Conservation (phyloP, 2,797 vertebrate genomes). For the Gallirallus australis region DNA sequence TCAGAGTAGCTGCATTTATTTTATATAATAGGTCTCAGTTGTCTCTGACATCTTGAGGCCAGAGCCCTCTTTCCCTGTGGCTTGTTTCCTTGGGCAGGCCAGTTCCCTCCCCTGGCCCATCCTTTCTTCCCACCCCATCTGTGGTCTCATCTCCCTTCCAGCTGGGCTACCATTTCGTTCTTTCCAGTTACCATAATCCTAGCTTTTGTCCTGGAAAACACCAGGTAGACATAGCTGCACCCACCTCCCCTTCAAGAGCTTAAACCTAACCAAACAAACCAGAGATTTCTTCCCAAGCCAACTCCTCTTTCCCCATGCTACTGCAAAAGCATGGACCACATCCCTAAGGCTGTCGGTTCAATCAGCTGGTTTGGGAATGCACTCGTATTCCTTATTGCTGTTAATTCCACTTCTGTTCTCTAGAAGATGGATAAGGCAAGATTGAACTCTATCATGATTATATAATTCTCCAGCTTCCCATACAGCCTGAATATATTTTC, state of each 20-base stretch:
- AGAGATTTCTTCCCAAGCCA: background rate
- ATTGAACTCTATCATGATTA: background rate
- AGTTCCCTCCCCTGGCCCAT: background rate
- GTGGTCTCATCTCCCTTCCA: accelerated
- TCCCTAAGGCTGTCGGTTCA: background rate
- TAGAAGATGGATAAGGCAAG: background rate
- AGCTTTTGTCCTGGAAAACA: background rate
- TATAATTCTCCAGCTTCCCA: background rate
- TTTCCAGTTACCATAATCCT: background rate
- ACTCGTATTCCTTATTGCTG: background rate
- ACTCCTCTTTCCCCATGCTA: background rate
- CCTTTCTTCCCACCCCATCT: background rate
- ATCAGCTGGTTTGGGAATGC: background rate
- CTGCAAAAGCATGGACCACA: background rate
- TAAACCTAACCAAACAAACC: background rate
- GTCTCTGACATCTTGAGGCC: background rate
- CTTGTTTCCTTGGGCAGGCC: background rate
- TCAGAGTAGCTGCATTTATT: background rate
- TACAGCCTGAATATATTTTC: background rate
- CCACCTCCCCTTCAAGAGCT: background rate
- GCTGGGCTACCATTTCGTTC: accelerated
- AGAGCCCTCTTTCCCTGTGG: background rate
- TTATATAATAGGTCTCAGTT: background rate
- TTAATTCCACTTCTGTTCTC: background rate
- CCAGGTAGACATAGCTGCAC: background rate